Evolutionary conservation across 2,888 invertebrate species (phyloP).

Genomic region (Dorcus parallelipipedus): DNA sequence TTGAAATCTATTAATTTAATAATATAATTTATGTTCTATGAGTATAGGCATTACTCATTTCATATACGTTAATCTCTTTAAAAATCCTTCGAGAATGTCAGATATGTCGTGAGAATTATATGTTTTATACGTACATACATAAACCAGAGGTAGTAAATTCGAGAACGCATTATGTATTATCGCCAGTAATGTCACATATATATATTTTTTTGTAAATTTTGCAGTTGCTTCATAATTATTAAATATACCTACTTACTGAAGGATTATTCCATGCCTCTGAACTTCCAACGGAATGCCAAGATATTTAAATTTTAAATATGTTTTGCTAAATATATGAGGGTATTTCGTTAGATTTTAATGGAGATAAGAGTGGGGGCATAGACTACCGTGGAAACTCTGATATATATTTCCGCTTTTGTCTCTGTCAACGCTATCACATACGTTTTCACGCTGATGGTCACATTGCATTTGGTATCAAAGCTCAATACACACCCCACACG

Average conservation of each 20-base stretch:
- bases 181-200: too few species aligned
- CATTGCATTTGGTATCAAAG: conserved; percentile 20
- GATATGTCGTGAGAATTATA: background rate
- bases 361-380: conserved; percentile 3
- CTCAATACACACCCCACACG: background rate
- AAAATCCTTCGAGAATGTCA: conserved; percentile 5
- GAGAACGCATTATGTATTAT: too few species aligned
- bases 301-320: conserved; percentile 30
- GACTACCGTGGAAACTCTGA: conserved; percentile 7
- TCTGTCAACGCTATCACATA: conserved; percentile 29
- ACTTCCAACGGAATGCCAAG: conserved; percentile 13
- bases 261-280: too few species aligned
- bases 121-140: background rate
- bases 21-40: conserved; percentile 5
- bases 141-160: conserved; percentile 5
- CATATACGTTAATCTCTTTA: conserved; percentile 3
- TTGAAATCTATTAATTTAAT: conserved; percentile 10
- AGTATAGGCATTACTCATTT: conserved; percentile 7
- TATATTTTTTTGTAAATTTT: too few species aligned
- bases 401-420: conserved; percentile 30
- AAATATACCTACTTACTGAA: too few species aligned
- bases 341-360: conserved; percentile 10
- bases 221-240: too few species aligned
- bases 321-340: conserved; percentile 7
- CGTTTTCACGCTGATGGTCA: conserved; percentile 27